phyloP scores from a whole-genome alignment of 2,797 vertebrate genomes.

The Chanos chanos region DNA sequence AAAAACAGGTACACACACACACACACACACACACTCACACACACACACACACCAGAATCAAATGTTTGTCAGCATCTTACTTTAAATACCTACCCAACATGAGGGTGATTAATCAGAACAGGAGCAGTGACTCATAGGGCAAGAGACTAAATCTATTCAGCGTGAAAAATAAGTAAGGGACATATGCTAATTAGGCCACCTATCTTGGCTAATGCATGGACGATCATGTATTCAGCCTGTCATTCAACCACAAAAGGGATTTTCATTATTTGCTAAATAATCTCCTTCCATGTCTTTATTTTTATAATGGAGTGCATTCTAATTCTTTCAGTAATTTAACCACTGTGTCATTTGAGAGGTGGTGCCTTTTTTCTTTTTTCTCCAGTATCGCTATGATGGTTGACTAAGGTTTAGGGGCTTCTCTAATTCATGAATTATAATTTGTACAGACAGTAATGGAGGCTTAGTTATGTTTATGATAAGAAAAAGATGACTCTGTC shows the following conservation, averaged over 20 bases:
- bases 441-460: background rate
- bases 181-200: slow-evolving; percentile 56
- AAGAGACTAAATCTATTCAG: slow-evolving; percentile 50
- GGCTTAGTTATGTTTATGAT: background rate
- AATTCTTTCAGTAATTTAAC: too few species aligned
- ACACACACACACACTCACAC: background rate
- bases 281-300: background rate
- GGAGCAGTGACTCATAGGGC: slow-evolving; percentile 37
- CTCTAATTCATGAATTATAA: background rate
- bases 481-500: background rate
- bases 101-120: slow-evolving; percentile 50
- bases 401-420: background rate
- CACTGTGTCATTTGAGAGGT: background rate
- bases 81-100: slow-evolving; percentile 37
- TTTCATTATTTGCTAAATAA: background rate
- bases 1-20: background rate
- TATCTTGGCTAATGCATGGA: slow-evolving; percentile 13
- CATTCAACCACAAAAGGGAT: background rate
- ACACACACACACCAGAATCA: background rate
- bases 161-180: slow-evolving; percentile 47
- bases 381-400: background rate
- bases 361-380: background rate
- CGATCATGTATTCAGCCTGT: too few species aligned
- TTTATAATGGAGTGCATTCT: too few species aligned
- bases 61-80: slow-evolving; percentile 29